A percentile compares a stretch with the other conserved stretches of the same genome.
Evolutionary conservation across 2,888 invertebrate genomes (phyloP).

Genomic region (Parnassius apollo): DNA sequence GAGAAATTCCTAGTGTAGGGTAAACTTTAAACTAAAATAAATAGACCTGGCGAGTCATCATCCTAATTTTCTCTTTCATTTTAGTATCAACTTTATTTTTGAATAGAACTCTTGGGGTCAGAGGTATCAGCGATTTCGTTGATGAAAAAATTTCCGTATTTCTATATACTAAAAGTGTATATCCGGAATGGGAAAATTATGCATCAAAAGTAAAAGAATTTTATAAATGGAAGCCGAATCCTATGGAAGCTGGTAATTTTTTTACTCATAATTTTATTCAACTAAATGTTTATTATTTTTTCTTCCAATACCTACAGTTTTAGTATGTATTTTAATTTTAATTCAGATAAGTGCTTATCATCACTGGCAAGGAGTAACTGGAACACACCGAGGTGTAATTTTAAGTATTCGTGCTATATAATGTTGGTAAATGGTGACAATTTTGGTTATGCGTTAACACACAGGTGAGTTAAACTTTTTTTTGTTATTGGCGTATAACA

Average conservation of each 20-base stretch:
- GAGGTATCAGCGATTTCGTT: conserved; percentile 16
- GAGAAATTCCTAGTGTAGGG: too few relatives aligned
- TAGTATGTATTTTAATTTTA: background rate
- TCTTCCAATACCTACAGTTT: background rate
- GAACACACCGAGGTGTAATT: conserved; percentile 16
- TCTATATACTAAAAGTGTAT: conserved; percentile 19
- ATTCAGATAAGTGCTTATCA: conserved; percentile 43
- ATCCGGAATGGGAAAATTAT: conserved; percentile 30
- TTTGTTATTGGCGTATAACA: background rate
- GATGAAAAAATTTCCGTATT: conserved; percentile 10
- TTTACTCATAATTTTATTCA: background rate
- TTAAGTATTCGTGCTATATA: conserved; percentile 24
- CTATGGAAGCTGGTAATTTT: conserved; percentile 44
- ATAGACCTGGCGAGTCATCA: too few relatives aligned
- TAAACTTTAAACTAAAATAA: too few relatives aligned
- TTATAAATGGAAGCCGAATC: conserved; percentile 37
- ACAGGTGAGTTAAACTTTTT: conserved; percentile 29
- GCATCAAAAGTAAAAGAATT: conserved; percentile 28
- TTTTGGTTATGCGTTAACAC: conserved; percentile 34
- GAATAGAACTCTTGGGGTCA: conserved; percentile 27
- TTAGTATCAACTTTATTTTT: conserved; percentile 36
- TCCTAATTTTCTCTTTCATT: conserved; percentile 21
- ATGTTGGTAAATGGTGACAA: conserved; percentile 31
- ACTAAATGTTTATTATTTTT: background rate
- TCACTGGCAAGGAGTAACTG: conserved; percentile 36